These are phyloP conservation scores for Arctocebus calabarensis DNA, from an alignment of 2,797 vertebrate genomes.

Conservation along the genomic window DNA sequence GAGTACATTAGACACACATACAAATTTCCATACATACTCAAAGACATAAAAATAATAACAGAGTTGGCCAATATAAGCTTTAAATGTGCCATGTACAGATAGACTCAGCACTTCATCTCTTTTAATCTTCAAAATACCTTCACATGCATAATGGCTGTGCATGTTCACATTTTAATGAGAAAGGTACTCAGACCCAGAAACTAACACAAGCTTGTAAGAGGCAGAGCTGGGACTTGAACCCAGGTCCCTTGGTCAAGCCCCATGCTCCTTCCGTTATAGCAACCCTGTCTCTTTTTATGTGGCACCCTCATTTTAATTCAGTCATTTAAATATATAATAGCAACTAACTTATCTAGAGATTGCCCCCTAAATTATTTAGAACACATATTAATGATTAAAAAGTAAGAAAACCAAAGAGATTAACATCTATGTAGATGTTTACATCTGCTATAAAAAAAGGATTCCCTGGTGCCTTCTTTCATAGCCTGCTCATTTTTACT, in stretches of 20 bases:
- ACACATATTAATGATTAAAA: not conserved
- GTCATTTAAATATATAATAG: not conserved
- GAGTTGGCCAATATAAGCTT: not conserved
- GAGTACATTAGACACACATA: not conserved
- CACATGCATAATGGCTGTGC: not conserved
- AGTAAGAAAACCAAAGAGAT: not conserved
- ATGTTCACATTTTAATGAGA: not conserved
- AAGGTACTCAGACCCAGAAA: not conserved
- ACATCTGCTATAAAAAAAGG: not conserved
- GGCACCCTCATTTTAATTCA: slow-evolving; percentile 3
- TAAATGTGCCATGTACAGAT: not conserved
- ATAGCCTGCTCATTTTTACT: not conserved
- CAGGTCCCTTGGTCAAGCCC: not conserved
- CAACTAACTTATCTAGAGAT: not conserved
- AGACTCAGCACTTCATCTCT: not conserved
- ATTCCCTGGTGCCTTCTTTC: not conserved
- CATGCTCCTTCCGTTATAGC: not conserved
- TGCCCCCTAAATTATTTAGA: slow-evolving; percentile 1
- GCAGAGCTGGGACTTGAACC: not conserved
- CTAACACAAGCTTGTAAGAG: not conserved
- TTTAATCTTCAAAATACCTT: not conserved
- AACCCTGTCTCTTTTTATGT: not conserved
- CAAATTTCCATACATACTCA: not conserved
- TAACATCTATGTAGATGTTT: not conserved
- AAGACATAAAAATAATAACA: not conserved